Evolutionary conservation across 92 coral and sea anemone species (phyloP).

Genomic region (Montipora capitata): DNA sequence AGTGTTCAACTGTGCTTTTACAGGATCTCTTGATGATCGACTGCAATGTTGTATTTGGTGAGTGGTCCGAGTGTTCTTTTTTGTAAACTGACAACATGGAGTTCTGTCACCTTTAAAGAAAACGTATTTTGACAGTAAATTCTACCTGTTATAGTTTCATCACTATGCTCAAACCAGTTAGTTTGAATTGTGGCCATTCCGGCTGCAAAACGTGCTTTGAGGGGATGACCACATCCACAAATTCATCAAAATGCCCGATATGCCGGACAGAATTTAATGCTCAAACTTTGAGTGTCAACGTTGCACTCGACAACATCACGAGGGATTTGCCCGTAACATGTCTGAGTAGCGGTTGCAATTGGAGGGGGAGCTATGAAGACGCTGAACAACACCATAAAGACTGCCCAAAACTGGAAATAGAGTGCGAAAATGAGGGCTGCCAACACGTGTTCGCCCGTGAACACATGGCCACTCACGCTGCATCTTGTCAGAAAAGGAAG

Average conservation of each 20-base stretch:
- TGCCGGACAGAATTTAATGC: not conserved
- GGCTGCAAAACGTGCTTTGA: not conserved
- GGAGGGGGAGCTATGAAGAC: not conserved
- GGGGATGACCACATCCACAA: not conserved
- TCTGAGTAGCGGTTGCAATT: not conserved
- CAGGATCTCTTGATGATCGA: not conserved
- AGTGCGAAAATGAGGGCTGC: not conserved
- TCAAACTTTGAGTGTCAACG: not conserved
- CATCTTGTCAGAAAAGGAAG: not conserved
- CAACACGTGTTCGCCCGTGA: not conserved
- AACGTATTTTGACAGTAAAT: not conserved
- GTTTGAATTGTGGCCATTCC: slow-evolving; percentile 3
- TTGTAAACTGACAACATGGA: not conserved
- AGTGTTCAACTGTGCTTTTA: not conserved
- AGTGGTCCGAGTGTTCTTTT: not conserved
- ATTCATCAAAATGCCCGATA: not conserved
- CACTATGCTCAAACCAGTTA: not conserved
- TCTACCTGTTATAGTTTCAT: not conserved
- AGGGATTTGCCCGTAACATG: slow-evolving; percentile 11
- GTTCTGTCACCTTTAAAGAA: not conserved
- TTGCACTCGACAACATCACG: not conserved
- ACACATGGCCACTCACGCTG: not conserved
- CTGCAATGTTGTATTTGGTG: not conserved
- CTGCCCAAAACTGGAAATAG: not conserved
- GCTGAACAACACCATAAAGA: not conserved